Evolutionary conservation across 1,140 invertebrate species (phyloP).

Genomic region (Heliothis virescens): DNA sequence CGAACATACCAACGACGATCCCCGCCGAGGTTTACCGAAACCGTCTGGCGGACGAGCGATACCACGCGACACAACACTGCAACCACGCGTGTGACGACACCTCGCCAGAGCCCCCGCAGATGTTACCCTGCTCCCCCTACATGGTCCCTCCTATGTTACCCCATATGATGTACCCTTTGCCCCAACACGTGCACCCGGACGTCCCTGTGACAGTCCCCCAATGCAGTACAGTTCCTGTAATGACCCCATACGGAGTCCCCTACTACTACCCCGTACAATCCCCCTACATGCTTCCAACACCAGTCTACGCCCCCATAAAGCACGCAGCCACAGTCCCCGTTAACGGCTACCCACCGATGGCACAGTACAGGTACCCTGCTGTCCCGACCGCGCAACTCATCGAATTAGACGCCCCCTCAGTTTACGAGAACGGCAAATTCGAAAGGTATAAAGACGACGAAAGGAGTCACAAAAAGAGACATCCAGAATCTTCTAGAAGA

Average conservation of each 20-base stretch:
- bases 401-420: slow-evolving; percentile 88
- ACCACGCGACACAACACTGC: slow-evolving; percentile 54
- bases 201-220: slow-evolving; percentile 66
- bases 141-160: slow-evolving; percentile 64
- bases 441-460: slow-evolving; percentile 71
- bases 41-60: slow-evolving; percentile 56
- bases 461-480: slow-evolving; percentile 61
- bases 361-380: slow-evolving; percentile 73
- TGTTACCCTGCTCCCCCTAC: slow-evolving; percentile 66
- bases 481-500: slow-evolving; percentile 69
- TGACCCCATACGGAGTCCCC: slow-evolving; percentile 75
- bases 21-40: slow-evolving; percentile 63
- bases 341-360: slow-evolving; percentile 78
- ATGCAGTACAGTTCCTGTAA: slow-evolving; percentile 68
- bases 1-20: slow-evolving; percentile 70
- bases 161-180: slow-evolving; percentile 69
- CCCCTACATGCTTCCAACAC: slow-evolving; percentile 82
- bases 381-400: slow-evolving; percentile 90
- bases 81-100: slow-evolving; percentile 61
- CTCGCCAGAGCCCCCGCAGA: slow-evolving; percentile 60
- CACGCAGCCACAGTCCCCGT: slow-evolving; percentile 79
- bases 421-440: slow-evolving; percentile 76
- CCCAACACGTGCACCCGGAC: slow-evolving; percentile 63
- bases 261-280: slow-evolving; percentile 81
- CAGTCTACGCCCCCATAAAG: slow-evolving; percentile 80